These are phyloP conservation scores for Drosophila lacteicornis DNA, from an alignment of 1,140 invertebrate species.

Conservation along the genomic window DNA sequence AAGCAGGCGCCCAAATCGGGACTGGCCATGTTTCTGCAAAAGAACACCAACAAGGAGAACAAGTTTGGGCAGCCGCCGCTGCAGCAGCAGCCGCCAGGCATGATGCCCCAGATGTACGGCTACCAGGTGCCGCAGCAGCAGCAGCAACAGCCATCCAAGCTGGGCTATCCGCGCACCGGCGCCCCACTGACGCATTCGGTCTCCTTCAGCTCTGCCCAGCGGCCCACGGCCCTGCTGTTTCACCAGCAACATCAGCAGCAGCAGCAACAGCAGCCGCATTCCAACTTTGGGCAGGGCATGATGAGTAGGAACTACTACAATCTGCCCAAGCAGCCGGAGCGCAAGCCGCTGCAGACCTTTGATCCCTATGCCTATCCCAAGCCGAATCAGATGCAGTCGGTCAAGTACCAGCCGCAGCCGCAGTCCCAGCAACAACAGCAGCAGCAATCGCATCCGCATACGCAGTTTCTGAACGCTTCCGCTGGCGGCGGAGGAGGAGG, in stretches of 20 bases:
- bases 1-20: constrained; percentile 60
- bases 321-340: constrained; percentile 68
- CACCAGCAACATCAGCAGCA: constrained; percentile 50
- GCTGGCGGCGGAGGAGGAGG: constrained; percentile 24
- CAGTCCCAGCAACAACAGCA: constrained; percentile 42
- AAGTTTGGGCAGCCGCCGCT: constrained; percentile 62
- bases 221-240: constrained; percentile 52
- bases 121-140: constrained; percentile 43
- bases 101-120: constrained; percentile 70
- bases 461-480: constrained; percentile 67
- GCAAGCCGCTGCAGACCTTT: constrained; percentile 80
- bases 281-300: constrained; percentile 63
- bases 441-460: constrained; percentile 59
- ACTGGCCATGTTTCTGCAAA: constrained; percentile 66
- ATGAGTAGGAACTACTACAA: constrained; percentile 77
- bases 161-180: constrained; percentile 41
- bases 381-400: constrained; percentile 63
- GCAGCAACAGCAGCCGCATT: constrained; percentile 46
- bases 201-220: constrained; percentile 66
- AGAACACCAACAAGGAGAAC: constrained; percentile 77
- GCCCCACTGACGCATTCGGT: constrained; percentile 66
- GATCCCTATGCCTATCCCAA: constrained; percentile 81
- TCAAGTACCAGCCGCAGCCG: constrained; percentile 66
- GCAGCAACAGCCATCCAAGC: constrained; percentile 28
- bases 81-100: constrained; percentile 50